Base-by-base conservation (phyloP, 1,140 invertebrate genomes). In the Scaptomyza hsui region DNA sequence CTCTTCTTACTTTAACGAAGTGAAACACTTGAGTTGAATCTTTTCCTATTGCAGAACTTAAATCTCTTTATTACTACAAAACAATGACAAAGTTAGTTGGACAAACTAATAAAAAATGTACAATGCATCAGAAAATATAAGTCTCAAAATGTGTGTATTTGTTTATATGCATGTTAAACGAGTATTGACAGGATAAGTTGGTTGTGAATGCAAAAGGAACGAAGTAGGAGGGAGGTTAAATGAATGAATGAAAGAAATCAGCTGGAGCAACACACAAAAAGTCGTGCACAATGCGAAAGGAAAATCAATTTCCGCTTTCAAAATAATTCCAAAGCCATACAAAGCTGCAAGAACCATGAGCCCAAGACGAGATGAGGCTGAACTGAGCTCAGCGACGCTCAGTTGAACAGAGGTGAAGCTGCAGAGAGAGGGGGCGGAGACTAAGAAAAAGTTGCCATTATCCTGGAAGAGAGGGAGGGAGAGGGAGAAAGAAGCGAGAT, bases 301-400 rank as follows among this genome's bases (percentile, higher is more conserved):
- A 86, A 86, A 86, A 86, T 86, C 82, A 86, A 86, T 86, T 86
- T 86, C 82, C 82, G 82, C 83, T 86, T 86, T 78, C 71, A 77
- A 88, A 86, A 88, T 86, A 86, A 86, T 86, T 88, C 82, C 82
- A 88, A 88, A 82, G 82, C 78, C 82, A 69, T 86, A 86, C 75
- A 86, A 88, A 73, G 71, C 71, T 69, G 64, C 57, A 62, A 62
- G 71, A 73, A 69, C 64, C 44, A 37, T n/a, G 49, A 42, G 55
- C 57, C 47, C 26, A 29, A 29, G 26, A 29, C 26, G 62, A 60
- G 74, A 72, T 69, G 82, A 64, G 49, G 44, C 74, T 72, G 59
- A 82, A 81, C 72, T 59, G 32, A 45, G 60, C 78, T 81, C n/a
- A 81, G 78, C 73, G 44, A 21, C 35, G 51, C 59, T 67, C 42